Percentiles rank a stretch among this genome's conserved stretches.
phyloP scores from a whole-genome alignment of 1,140 invertebrate species.

The Heliconius hermathena region DNA sequence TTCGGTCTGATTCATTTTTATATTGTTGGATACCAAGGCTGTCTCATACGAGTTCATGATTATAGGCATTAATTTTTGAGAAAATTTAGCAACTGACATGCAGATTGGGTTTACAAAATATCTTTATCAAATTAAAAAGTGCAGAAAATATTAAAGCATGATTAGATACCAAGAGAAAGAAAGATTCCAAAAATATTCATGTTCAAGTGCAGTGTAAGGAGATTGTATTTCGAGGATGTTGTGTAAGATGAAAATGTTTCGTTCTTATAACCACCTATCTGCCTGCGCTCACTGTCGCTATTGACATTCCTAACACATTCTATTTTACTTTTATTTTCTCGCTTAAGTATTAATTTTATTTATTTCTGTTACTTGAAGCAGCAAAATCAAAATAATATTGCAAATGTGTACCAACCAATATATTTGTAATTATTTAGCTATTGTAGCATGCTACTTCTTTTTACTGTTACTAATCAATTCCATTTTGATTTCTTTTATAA shows the following conservation, averaged over 20 bases:
- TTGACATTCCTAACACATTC: neutral
- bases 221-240: slow-evolving; percentile 6
- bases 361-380: neutral
- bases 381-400: neutral
- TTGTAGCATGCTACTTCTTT: no score
- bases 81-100: no score
- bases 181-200: neutral
- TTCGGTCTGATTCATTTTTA: neutral
- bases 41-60: neutral
- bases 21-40: neutral
- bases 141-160: neutral
- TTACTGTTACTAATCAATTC: no score
- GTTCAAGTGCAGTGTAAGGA: neutral
- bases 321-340: neutral
- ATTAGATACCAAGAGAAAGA: neutral
- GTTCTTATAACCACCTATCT: neutral
- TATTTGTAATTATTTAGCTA: no score
- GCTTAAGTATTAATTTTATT: neutral
- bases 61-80: no score
- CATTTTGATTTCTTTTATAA: no score
- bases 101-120: no score
- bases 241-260: neutral
- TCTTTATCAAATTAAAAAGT: neutral
- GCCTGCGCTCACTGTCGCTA: neutral
- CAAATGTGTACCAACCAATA: no score